Conservation (phyloP, 2,888 invertebrate genomes). For the Amblyjoppa proteus region DNA sequence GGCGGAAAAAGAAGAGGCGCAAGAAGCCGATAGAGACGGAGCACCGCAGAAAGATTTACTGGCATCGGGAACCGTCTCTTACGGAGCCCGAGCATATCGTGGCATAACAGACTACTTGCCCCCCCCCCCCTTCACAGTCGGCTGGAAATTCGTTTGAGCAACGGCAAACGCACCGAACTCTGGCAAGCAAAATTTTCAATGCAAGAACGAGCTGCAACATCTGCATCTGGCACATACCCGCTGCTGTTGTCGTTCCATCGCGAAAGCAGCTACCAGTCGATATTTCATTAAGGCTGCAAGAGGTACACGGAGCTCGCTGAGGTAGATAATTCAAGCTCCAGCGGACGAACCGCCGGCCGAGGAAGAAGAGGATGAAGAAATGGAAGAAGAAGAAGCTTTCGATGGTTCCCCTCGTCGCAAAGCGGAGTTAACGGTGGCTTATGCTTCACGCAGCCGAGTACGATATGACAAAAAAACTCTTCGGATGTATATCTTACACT, state of each 20-base stretch:
- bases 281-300: constrained; percentile 59
- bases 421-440: constrained; percentile 43
- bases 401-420: constrained; percentile 39
- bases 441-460: constrained; percentile 2
- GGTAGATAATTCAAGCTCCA: constrained; percentile 10
- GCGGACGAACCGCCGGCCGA: not conserved
- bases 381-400: constrained; percentile 25
- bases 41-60: constrained; percentile 5
- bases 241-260: constrained; percentile 18
- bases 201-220: constrained; percentile 32
- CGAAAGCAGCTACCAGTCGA: constrained; percentile 40
- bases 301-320: constrained; percentile 15
- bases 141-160: constrained; percentile 10
- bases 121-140: not conserved
- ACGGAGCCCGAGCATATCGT: not conserved
- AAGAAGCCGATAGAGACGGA: too few species aligned
- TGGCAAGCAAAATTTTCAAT: constrained; percentile 19
- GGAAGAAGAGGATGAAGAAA: not conserved
- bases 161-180: not conserved
- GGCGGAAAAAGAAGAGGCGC: not conserved
- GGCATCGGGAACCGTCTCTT: not conserved
- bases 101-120: not conserved
- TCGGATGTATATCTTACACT: constrained; percentile 32
- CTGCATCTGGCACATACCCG: constrained; percentile 22
- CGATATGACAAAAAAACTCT: constrained; percentile 52